These are phyloP conservation scores for Prunella strophiata DNA, from an alignment of 2,797 vertebrate genomes.

Conservation along the genomic window DNA sequence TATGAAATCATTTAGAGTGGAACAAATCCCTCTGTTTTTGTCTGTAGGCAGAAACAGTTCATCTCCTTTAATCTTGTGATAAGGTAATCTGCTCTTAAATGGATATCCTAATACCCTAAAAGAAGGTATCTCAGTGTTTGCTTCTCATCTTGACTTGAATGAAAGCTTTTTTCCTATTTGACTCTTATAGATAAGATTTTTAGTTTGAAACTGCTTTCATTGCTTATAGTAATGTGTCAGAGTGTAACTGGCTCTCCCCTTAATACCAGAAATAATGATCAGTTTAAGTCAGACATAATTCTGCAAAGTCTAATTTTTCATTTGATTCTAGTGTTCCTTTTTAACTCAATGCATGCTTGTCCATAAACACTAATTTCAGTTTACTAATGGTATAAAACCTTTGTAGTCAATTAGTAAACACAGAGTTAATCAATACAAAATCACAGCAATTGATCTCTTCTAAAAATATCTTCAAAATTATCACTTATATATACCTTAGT, in stretches of 20 bases:
- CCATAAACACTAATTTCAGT: not conserved
- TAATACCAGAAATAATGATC: not conserved
- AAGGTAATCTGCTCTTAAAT: not conserved
- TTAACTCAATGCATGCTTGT: not conserved
- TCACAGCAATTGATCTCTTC: not conserved
- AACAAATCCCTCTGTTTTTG: not conserved
- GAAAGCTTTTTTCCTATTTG: not conserved
- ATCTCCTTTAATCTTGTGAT: not conserved
- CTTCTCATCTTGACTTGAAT: not conserved
- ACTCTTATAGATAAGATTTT: not conserved
- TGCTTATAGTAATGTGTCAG: not conserved
- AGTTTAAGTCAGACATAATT: not conserved
- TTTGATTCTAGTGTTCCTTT: not conserved
- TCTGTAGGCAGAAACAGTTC: not conserved
- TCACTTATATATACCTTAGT: not conserved
- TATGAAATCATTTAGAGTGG: not conserved
- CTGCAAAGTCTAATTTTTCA: not conserved
- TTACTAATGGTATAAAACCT: not conserved
- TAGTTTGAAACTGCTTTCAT: not conserved
- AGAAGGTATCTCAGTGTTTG: not conserved
- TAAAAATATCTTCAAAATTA: not conserved
- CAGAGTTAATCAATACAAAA: not conserved
- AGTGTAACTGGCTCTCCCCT: not conserved
- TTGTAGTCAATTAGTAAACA: not conserved
- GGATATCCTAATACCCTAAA: not conserved